A percentile compares a stretch with the other conserved stretches of the same genome.
These are phyloP conservation scores for Perithous albicinctus DNA, from an alignment of 2,888 invertebrate species.

Conservation along the genomic window DNA sequence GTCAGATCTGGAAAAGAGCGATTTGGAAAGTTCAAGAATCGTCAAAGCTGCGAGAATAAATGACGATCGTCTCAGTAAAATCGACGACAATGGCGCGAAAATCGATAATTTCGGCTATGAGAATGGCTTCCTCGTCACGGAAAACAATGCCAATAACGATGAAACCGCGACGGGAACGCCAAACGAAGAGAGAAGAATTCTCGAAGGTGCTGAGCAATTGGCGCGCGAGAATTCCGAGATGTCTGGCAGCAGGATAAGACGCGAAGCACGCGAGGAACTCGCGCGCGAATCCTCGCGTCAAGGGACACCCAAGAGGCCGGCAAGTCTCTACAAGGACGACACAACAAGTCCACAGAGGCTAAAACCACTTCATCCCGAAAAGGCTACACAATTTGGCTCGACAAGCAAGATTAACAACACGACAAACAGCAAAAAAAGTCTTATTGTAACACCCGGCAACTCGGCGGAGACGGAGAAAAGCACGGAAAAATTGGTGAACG, in stretches of 20 bases:
- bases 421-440: slow-evolving; percentile 63
- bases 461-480: slow-evolving; percentile 68
- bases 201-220: neutral
- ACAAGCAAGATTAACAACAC: slow-evolving; percentile 68
- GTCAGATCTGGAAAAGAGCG: neutral
- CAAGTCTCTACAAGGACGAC: slow-evolving; percentile 74
- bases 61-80: neutral
- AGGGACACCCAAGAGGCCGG: slow-evolving; percentile 71
- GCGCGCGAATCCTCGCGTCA: slow-evolving; percentile 50
- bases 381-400: slow-evolving; percentile 69
- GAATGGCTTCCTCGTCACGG: slow-evolving; percentile 5
- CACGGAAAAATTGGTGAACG: slow-evolving; percentile 75
- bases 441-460: slow-evolving; percentile 42
- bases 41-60: neutral
- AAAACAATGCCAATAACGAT: slow-evolving; percentile 39
- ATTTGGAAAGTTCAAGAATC: neutral
- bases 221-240: slow-evolving; percentile 43
- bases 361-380: slow-evolving; percentile 68
- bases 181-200: slow-evolving; percentile 1
- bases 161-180: slow-evolving; percentile 29
- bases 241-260: slow-evolving; percentile 71
- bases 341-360: slow-evolving; percentile 69
- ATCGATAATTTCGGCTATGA: neutral
- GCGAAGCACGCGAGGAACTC: slow-evolving; percentile 73
- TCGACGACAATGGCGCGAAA: neutral